phyloP scores from a whole-genome alignment of 2,113 vertebrate species.

The Aleadryas rufinucha region DNA sequence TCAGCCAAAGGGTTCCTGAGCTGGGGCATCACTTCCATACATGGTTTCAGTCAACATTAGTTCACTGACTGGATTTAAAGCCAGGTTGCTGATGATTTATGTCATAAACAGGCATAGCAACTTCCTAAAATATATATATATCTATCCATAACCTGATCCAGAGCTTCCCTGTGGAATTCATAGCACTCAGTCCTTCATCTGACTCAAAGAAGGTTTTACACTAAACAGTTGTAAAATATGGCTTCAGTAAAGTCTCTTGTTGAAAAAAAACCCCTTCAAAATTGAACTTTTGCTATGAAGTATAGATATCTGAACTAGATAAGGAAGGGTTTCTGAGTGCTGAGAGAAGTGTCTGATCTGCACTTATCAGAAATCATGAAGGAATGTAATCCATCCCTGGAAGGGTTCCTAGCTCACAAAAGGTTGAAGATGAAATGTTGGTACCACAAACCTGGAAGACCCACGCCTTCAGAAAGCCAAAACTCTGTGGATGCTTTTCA shows the following conservation, averaged over 20 bases:
- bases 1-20: neutral
- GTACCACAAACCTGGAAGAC: neutral
- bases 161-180: fast-evolving
- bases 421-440: neutral
- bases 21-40: neutral
- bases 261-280: neutral
- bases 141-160: neutral
- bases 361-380: neutral
- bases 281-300: neutral
- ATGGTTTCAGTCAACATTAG: neutral
- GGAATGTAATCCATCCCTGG: neutral
- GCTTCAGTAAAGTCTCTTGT: neutral
- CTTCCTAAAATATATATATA: neutral
- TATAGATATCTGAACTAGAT: neutral
- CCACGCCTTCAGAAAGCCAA: neutral
- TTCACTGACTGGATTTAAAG: neutral
- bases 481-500: neutral
- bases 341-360: neutral
- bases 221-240: neutral
- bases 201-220: neutral
- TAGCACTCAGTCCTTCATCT: fast-evolving
- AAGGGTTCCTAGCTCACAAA: neutral
- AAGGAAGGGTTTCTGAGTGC: neutral
- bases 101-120: neutral
- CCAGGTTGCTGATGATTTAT: neutral